Conservation (phyloP, 1,140 invertebrate species). For the Calephelis virginiensis region DNA sequence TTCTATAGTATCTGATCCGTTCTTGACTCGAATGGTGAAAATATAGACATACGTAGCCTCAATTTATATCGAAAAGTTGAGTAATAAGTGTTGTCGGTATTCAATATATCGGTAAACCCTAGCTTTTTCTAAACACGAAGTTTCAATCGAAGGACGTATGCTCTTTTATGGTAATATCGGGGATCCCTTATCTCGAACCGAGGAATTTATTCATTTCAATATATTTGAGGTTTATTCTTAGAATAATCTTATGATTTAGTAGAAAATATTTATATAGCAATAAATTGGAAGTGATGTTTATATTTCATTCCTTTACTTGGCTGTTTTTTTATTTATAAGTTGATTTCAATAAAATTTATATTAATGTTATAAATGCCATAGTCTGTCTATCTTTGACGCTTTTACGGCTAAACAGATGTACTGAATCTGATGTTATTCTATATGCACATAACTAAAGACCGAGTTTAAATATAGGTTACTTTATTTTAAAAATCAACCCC, state of each 20-base stretch:
- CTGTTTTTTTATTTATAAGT: too few relatives aligned
- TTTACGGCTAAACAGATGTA: too few relatives aligned
- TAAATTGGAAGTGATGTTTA: neutral
- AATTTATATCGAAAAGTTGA: conserved; percentile 9
- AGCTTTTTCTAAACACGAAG: conserved; percentile 22
- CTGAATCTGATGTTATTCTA: too few relatives aligned
- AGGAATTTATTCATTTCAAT: neutral
- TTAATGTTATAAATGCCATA: too few relatives aligned
- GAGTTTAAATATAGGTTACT: too few relatives aligned
- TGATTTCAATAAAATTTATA: too few relatives aligned
- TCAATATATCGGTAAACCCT: conserved; percentile 6
- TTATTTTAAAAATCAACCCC: too few relatives aligned
- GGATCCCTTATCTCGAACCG: neutral
- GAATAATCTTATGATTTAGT: too few relatives aligned
- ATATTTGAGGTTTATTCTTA: neutral
- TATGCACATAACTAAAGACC: too few relatives aligned
- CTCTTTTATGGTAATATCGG: conserved; percentile 27
- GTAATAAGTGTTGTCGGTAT: conserved; percentile 17
- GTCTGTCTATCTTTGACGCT: too few relatives aligned
- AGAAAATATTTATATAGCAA: too few relatives aligned
- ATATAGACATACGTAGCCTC: conserved; percentile 10
- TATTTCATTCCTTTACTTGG: too few relatives aligned
- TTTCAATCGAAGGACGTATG: conserved; percentile 27
- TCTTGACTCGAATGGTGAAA: conserved; percentile 16
- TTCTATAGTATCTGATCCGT: neutral